A percentile compares a stretch with the other conserved stretches of the same genome.
These are phyloP conservation scores for Drosophila santomea DNA, from an alignment of 1,140 invertebrate species.

Conservation along the genomic window DNA sequence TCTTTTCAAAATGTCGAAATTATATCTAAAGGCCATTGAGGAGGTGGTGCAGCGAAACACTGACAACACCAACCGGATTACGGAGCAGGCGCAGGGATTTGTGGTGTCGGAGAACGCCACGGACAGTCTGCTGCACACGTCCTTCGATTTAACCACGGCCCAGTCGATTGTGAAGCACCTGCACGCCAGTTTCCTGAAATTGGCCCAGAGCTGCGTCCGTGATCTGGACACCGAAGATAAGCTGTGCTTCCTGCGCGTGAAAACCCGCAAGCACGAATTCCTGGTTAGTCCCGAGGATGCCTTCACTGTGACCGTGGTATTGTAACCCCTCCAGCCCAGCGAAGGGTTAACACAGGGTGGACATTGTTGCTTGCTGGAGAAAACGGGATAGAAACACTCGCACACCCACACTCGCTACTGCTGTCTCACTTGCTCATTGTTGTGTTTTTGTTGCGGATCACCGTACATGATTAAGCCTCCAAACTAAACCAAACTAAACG, in stretches of 20 bases:
- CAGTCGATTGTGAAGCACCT: constrained; percentile 53
- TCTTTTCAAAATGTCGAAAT: constrained; percentile 24
- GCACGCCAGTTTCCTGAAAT: constrained; percentile 28
- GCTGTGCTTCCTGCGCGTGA: constrained; percentile 48
- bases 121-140: constrained; percentile 45
- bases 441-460: constrained; percentile 39
- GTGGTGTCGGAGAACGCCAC: constrained; percentile 52
- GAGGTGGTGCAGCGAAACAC: constrained; percentile 42
- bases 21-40: constrained; percentile 37
- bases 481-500: constrained; percentile 71
- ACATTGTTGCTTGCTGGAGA: background rate
- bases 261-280: constrained; percentile 64
- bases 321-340: constrained; percentile 14
- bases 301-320: constrained; percentile 61
- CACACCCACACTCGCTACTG: background rate
- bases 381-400: background rate
- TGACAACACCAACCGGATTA: constrained; percentile 54
- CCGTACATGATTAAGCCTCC: constrained; percentile 50
- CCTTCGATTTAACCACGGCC: constrained; percentile 60
- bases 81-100: constrained; percentile 52
- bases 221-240: constrained; percentile 58
- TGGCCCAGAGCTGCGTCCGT: constrained; percentile 62
- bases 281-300: constrained; percentile 56
- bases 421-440: background rate
- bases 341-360: constrained; percentile 10